A percentile compares a stretch with the other conserved stretches of the same genome.
These are phyloP conservation scores for Orussus abietinus DNA, from an alignment of 1,140 invertebrate genomes.

Conservation along the genomic window DNA sequence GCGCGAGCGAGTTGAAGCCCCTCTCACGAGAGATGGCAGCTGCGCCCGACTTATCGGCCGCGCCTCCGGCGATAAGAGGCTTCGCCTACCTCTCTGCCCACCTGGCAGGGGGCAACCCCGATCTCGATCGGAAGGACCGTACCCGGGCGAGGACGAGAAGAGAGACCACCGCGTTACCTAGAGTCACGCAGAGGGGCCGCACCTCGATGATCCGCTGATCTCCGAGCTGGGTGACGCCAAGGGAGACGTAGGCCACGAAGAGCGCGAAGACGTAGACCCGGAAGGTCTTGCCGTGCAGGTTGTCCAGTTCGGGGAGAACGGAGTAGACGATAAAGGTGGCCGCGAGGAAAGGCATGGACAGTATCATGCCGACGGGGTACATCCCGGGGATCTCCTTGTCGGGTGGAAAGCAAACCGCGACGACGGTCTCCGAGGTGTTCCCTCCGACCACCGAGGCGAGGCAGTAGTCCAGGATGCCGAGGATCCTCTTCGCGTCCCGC, in stretches of 20 bases:
- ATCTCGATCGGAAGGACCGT: no score
- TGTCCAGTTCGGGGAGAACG: constrained; percentile 61
- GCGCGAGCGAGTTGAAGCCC: no score
- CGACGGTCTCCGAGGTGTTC: constrained; percentile 9
- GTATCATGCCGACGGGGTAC: constrained; percentile 46
- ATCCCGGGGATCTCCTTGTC: constrained; percentile 4
- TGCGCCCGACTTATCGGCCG: no score
- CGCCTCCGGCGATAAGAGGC: no score
- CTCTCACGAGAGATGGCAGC: no score
- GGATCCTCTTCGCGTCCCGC: neutral
- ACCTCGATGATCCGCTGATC: neutral
- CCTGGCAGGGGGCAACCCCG: no score
- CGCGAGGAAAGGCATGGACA: constrained; percentile 65
- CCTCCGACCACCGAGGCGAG: constrained; percentile 18
- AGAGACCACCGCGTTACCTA: no score
- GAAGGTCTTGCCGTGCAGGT: constrained; percentile 65
- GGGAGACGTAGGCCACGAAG: constrained; percentile 56
- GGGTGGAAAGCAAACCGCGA: constrained; percentile 23
- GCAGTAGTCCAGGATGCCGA: constrained; percentile 30
- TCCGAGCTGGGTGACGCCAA: constrained; percentile 56
- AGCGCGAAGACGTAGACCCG: constrained; percentile 63
- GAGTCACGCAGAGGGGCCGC: constrained; percentile 2
- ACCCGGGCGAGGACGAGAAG: no score
- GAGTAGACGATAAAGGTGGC: constrained; percentile 67
- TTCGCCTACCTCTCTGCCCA: no score